Conservation (phyloP, 1,140 invertebrate genomes). For the Macrobrachium rosenbergii region DNA sequence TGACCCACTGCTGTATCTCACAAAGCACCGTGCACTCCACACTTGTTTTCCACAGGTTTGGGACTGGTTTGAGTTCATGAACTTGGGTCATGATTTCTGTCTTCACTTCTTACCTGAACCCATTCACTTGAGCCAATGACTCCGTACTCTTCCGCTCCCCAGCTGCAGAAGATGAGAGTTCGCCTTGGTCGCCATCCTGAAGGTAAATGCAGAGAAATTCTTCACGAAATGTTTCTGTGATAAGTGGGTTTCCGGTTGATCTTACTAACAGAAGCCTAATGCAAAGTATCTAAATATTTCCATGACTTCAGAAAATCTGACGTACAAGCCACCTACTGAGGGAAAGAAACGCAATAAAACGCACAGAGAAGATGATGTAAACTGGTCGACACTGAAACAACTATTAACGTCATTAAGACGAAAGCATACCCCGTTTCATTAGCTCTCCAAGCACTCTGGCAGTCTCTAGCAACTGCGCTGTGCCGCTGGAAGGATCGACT, state of each 20-base stretch:
- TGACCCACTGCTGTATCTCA: no score
- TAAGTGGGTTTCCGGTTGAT: no score
- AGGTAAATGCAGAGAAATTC: background rate
- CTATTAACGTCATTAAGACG: background rate
- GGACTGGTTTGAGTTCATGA: background rate
- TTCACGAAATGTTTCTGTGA: no score
- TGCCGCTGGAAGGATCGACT: slow-evolving; percentile 74
- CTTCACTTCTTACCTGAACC: slow-evolving; percentile 27
- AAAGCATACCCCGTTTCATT: slow-evolving; percentile 37
- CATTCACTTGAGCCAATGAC: slow-evolving; percentile 68
- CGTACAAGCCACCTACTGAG: no score
- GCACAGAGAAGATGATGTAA: background rate
- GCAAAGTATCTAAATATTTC: no score
- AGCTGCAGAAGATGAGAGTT: slow-evolving; percentile 72
- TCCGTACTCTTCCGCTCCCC: slow-evolving; percentile 68
- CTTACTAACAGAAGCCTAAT: no score
- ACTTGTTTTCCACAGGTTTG: no score
- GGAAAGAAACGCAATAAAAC: no score
- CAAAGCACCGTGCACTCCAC: no score
- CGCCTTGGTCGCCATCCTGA: slow-evolving; percentile 71
- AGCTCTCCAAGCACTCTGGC: slow-evolving; percentile 43
- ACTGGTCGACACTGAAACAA: background rate
- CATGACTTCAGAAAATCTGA: no score
- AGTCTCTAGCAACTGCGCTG: slow-evolving; percentile 71
- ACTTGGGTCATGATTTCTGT: background rate